Evolutionary conservation across 2,797 vertebrate genomes (phyloP), one percentile per base, ranked within the genome.

Genomic region (Acrossocheilus wenchowensis): DNA sequence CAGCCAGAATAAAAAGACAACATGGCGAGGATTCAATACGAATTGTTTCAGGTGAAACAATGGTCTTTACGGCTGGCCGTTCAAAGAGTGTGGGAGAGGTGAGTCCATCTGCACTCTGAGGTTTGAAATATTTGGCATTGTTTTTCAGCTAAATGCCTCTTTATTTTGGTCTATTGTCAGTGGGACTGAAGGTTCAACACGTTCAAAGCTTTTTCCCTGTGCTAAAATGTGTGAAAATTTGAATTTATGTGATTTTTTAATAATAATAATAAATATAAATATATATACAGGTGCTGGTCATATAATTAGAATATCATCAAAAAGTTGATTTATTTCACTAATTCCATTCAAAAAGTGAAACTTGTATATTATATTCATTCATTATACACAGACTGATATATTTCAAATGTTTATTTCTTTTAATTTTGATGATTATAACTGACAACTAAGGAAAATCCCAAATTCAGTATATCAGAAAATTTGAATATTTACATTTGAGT

Each of bases 11-110:
- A 94, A 96, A 94, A 94, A 92, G 92, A 87, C 81, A 87, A 83
- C 90, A 89, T 83, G 90, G 84, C 90, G 93, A 92, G 90, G 92
- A 95, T 94, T 95, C 94, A 95, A 95, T 94, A 93, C 90, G 93
- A 92, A 96, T 95, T 94, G 95, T 95, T 94, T 91, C 79, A 90
- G 88, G 90, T 60, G 78, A 92, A 94, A 96, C 95, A 96, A 96
- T 95, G 91, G 94, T 85, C 83, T 88, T 34, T 83, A 83, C 81
- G 91, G 92, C 50, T 80, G 90, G 92, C 87, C 89, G 71, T 91
- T 93, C 84, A 90, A 87, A 93, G 93, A 94, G 92, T 93, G 90
- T 94, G 93, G 93, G 94, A 95, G 94, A 95, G 93, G 93, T 93
- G 93, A 94, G 91, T 86, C 87, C 79, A 91, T 89, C 91, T 91